A percentile compares a stretch with the other conserved stretches of the same genome.
Evolutionary conservation across 2,888 invertebrate genomes (phyloP).

Genomic region (Oxytorus armatus): DNA sequence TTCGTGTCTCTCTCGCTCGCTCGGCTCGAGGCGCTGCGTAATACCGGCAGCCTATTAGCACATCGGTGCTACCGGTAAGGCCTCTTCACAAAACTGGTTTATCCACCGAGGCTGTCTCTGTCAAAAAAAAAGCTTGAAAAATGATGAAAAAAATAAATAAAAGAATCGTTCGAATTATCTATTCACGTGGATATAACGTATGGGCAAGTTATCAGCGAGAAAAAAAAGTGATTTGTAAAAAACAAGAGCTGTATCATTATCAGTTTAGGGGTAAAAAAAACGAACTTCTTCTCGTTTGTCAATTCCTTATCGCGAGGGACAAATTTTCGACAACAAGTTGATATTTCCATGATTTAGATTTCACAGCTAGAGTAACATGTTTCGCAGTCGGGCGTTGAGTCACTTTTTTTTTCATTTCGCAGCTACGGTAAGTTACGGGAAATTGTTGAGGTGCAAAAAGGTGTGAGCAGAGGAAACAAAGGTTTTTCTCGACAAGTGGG

Average conservation of each 20-base stretch:
- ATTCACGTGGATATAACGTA: constrained; percentile 29
- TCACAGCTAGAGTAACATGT: too few species aligned
- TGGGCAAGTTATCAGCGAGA: constrained; percentile 6
- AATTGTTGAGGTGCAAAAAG: too few species aligned
- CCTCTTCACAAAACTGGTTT: constrained; percentile 64
- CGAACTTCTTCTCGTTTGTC: constrained; percentile 6
- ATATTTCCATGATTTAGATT: too few species aligned
- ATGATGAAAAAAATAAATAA: constrained; percentile 22
- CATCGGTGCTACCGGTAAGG: constrained; percentile 62
- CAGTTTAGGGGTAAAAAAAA: not conserved
- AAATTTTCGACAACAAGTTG: too few species aligned
- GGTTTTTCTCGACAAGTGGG: too few species aligned
- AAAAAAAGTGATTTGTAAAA: constrained; percentile 12
- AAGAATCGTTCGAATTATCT: constrained; percentile 28
- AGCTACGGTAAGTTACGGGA: too few species aligned
- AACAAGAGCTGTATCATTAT: not conserved
- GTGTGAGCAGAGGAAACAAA: too few species aligned
- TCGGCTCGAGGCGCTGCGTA: constrained; percentile 39
- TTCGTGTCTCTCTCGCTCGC: constrained; percentile 1
- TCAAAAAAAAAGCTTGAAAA: constrained; percentile 28
- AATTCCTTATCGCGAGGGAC: not conserved
- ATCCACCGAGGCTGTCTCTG: constrained; percentile 43
- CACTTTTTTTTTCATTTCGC: too few species aligned
- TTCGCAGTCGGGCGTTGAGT: too few species aligned
- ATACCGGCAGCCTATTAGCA: constrained; percentile 63